Evolutionary conservation across 2,113 vertebrate species (phyloP), one percentile per base, ranked within the genome.

Genomic region (Hoplias malabaricus): DNA sequence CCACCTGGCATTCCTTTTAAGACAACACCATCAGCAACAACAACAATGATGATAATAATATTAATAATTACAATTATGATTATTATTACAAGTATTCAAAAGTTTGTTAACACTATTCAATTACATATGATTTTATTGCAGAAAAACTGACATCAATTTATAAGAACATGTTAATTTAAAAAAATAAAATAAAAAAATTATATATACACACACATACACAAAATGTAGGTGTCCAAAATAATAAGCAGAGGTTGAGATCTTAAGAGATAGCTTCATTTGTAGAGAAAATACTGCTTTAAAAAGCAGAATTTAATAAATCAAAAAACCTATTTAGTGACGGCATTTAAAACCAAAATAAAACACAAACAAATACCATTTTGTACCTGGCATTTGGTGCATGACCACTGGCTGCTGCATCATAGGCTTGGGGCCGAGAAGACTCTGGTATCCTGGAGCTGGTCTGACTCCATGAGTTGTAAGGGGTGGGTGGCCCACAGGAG

Each of bases 361-460:
- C 14, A 59, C 13, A 25, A 5, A 46, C 1, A 27, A 33, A 5
- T 31, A 43, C 72, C 19, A 16, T 23, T 81, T 75, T 79, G 75
- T 92, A 95, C 94, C 94, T 92, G 94, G 93, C 88, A 94, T 88
- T 75, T 93, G 93, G 72, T 93, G 94, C 86, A 95, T 88, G 46
- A 94, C 88, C 83, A 95, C 81, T 63, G 94, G 90, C 33, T 90
- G 90, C 82, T 93, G 94, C 19, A 95, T 84, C 91, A 93, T 82
- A 5, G 92, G 89, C 82, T 93, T 90, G 80, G 91, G 83, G 42
- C 80, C 93, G 53, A 94, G 0, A 92, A 87, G 5, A 90, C 90
- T 4, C 91, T 43, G 73, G 36, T 36, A 85, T 25, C 73, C 87
- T 81, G 88, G 19, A 29, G 90, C 87, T 73, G 94, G 86, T 77